Percentiles rank a stretch among this genome's conserved stretches.
phyloP scores from a whole-genome alignment of 2,888 invertebrate species.

The Drosophila recens region DNA sequence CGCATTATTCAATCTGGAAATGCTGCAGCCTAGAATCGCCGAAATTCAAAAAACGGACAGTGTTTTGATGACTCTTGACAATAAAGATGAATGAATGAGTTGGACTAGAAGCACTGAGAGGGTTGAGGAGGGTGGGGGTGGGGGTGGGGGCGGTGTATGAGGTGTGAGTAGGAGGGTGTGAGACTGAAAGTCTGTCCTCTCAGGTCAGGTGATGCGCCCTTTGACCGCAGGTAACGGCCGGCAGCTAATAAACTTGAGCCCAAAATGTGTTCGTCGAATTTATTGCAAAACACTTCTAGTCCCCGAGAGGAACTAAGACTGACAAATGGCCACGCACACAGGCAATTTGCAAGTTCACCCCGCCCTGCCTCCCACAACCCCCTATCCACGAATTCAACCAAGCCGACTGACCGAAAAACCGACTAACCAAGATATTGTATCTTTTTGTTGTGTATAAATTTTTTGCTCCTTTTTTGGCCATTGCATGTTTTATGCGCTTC shows the following conservation, averaged over 20 bases:
- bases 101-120: not conserved
- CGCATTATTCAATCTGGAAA: slow-evolving; percentile 63
- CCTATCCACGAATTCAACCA: not conserved
- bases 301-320: slow-evolving; percentile 67
- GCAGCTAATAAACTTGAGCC: slow-evolving; percentile 76
- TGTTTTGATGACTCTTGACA: slow-evolving; percentile 71
- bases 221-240: slow-evolving; percentile 74
- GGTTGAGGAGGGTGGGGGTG: too few relatives aligned
- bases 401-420: not conserved
- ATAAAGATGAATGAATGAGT: slow-evolving; percentile 72
- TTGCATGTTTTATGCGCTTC: slow-evolving; percentile 63
- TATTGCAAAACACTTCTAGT: slow-evolving; percentile 73
- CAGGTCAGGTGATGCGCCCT: slow-evolving; percentile 44
- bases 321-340: slow-evolving; percentile 75
- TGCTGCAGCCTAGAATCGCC: slow-evolving; percentile 33
- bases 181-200: not conserved
- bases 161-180: not conserved
- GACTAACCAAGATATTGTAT: slow-evolving; percentile 1
- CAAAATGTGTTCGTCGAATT: slow-evolving; percentile 73
- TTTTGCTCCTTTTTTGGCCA: slow-evolving; percentile 40
- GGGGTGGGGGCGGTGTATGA: not conserved
- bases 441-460: slow-evolving; percentile 34
- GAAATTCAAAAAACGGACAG: slow-evolving; percentile 57
- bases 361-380: not conserved
- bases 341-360: slow-evolving; percentile 70